A percentile compares a stretch with the other conserved stretches of the same genome.
Evolutionary conservation across 2,797 vertebrate genomes (phyloP).

Genomic region (Darevskia nairensis): DNA sequence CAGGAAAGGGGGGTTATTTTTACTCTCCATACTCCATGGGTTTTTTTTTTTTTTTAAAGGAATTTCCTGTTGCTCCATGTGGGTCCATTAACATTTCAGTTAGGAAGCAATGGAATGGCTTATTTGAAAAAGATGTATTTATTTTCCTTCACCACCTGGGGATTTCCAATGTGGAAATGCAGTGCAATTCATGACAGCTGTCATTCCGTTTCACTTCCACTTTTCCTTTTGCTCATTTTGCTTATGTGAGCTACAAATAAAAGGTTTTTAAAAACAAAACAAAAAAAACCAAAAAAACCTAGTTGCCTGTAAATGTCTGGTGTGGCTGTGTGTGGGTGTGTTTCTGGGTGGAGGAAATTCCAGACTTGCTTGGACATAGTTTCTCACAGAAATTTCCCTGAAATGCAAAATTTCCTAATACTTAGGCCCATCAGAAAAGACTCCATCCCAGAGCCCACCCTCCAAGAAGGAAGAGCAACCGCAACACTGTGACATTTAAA

Average conservation of each 20-base stretch:
- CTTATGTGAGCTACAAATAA: slow-evolving; percentile 42
- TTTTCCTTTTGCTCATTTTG: slow-evolving; percentile 46
- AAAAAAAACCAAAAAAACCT: background rate
- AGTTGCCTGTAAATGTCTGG: slow-evolving; percentile 53
- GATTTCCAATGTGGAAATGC: slow-evolving; percentile 52
- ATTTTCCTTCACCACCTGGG: slow-evolving; percentile 63
- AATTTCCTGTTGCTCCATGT: slow-evolving; percentile 30
- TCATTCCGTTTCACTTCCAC: slow-evolving; percentile 36
- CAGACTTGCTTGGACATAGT: slow-evolving; percentile 57
- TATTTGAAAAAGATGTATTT: slow-evolving; percentile 62
- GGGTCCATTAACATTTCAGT: slow-evolving; percentile 21
- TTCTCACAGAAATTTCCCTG: slow-evolving; percentile 56
- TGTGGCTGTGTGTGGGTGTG: slow-evolving; percentile 42
- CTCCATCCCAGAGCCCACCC: slow-evolving; percentile 56
- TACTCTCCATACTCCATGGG: slow-evolving; percentile 17
- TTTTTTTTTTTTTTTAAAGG: background rate
- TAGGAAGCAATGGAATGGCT: slow-evolving; percentile 49
- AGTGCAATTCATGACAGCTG: slow-evolving; percentile 41
- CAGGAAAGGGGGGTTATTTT: slow-evolving; percentile 40
- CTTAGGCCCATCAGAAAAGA: slow-evolving; percentile 69
- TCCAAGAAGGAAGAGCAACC: slow-evolving; percentile 42
- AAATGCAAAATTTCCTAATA: slow-evolving; percentile 77
- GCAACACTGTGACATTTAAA: background rate
- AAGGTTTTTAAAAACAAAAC: slow-evolving; percentile 31
- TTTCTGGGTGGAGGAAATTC: slow-evolving; percentile 55